Base-by-base conservation (phyloP, 1,140 invertebrate species). In the Plodia interpunctella region DNA sequence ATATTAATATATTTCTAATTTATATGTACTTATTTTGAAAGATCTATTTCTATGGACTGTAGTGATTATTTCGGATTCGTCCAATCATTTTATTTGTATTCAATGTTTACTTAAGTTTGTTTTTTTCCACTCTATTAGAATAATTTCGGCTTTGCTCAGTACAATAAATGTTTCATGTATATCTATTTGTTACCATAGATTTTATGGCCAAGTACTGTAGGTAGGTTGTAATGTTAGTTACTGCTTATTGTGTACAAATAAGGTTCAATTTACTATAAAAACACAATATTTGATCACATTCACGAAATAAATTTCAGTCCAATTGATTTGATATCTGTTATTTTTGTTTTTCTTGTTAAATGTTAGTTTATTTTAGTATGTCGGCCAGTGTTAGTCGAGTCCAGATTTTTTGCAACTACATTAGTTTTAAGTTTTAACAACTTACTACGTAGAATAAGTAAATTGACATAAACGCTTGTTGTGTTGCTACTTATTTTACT, bases 161-260 rank as follows among this genome's bases (percentile, higher is more conserved):
- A 78, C 73, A 76, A 68, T 74, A 65, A 65, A 68, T 57, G 58
- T 70, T 74, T 62, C 60, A 76, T 69, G 65, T 79, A 76, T 76
- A 70, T 81, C 63, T 81, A 75, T 81, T 80, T 77, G 85, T 88
- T 88, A 85, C 85, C 85, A 88, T 86, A 87, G 80, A 76, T 64
- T 68, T 78, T 85, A 85, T 76, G 86, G 83, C 81, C 82, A 88
- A 79, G 76, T 88, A 84, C 75, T 83, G 59, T 83, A 86, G 74
- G 63, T 86, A 86, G 76, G 65, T 66, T 53, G 65, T 76, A 73
- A 76, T 53, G 51, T 66, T 65, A 76, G 78, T 65, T 78, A 80
- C 65, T 71, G 77, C 77, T 85, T 83, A 76, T 60, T 51, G 35
- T 83, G 80, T 82, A 83, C 72, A 84, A 77, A 66, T 77, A 74